Evolutionary conservation across 2,888 invertebrate genomes (phyloP).

Genomic region (Drosophila pullipes): DNA sequence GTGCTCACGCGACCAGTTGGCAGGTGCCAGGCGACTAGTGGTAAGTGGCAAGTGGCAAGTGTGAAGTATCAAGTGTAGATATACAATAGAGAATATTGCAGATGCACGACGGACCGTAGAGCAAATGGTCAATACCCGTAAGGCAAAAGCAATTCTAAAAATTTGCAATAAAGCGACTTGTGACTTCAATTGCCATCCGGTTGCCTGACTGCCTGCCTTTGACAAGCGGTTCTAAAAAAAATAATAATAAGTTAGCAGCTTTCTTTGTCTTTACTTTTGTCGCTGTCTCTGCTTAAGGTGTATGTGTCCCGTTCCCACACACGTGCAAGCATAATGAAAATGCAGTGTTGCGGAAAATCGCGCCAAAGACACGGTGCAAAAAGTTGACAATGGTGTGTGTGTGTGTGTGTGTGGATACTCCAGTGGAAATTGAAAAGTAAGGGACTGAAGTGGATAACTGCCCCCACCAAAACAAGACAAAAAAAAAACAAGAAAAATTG

Average conservation of each 20-base stretch:
- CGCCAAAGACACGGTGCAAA: slow-evolving; percentile 65
- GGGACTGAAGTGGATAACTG: slow-evolving; percentile 67
- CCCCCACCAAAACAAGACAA: slow-evolving; percentile 19
- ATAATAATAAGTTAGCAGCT: slow-evolving; percentile 28
- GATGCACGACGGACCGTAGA: slow-evolving; percentile 13
- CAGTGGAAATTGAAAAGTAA: slow-evolving; percentile 78
- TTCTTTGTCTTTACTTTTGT: slow-evolving; percentile 50
- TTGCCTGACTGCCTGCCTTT: slow-evolving; percentile 47
- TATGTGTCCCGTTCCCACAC: slow-evolving; percentile 37
- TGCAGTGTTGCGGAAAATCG: slow-evolving; percentile 79
- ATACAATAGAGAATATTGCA: slow-evolving; percentile 18
- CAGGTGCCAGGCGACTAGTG: slow-evolving; percentile 11
- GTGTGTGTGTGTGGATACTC: slow-evolving; percentile 19
- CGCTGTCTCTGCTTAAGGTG: slow-evolving; percentile 25
- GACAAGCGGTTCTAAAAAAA: slow-evolving; percentile 41
- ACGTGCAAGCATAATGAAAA: slow-evolving; percentile 75
- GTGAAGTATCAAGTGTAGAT: slow-evolving; percentile 30
- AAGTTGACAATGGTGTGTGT: slow-evolving; percentile 32
- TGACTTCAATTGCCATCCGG: slow-evolving; percentile 56
- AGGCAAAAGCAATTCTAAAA: slow-evolving; percentile 74
- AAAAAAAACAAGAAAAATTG: slow-evolving; percentile 18
- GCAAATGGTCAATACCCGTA: slow-evolving; percentile 35
- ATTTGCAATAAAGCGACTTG: slow-evolving; percentile 76
- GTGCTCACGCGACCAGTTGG: slow-evolving; percentile 36
- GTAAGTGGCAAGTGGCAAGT: slow-evolving; percentile 28